Base-by-base conservation (phyloP, 2,797 vertebrate species). In the Xenops minutus region DNA sequence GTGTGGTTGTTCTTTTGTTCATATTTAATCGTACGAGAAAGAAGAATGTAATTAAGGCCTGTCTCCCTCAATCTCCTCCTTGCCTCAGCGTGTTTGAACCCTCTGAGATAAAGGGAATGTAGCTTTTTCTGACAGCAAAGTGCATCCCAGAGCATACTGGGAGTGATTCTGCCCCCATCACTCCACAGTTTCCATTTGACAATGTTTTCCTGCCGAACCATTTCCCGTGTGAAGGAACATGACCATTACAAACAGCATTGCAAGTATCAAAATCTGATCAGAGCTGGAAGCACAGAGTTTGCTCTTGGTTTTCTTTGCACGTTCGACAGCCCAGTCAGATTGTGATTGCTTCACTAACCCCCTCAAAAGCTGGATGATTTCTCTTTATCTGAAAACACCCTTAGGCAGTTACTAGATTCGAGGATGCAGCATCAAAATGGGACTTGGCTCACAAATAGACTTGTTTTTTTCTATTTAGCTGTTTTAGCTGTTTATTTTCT, bases 21-120 rank as follows among this genome's bases (percentile, higher is more conserved):
- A 14, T 71, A 79, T 88, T 84, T 96, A 94, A 96, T 89, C 62
- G 41, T n/a, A 85, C 0, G 23, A 80, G 86, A 92, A 91, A 91
- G 63, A 82, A 89, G 46, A 92, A 69, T 9, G 26, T 94, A 95
- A 97, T 96, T 92, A 88, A 14, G 51, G 58, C 92, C 62, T 93
- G 85, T 86, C 76, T 95, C 48, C 7, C 75, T 87, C 86, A 36
- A 12, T 90, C 89, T 94, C 63, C 82, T 89, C 83, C 82, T 83
- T 64, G 52, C 55, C 76, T 88, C 66, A 36, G 46, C 55, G 29
- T 39, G 80, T 75, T 62, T 80, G 46, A 95, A 7, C 43, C 41
- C 55, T 74, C 62, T n/a, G 79, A 90, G 66, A 77, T 58, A 83
- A 95, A 89, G 61, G 23, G 39, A 85, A 84, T 3, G 1, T 32